phyloP scores from a whole-genome alignment of 30 jellyfish, hydroid and myxozoan species.

The Cassiopea xamachana region DNA sequence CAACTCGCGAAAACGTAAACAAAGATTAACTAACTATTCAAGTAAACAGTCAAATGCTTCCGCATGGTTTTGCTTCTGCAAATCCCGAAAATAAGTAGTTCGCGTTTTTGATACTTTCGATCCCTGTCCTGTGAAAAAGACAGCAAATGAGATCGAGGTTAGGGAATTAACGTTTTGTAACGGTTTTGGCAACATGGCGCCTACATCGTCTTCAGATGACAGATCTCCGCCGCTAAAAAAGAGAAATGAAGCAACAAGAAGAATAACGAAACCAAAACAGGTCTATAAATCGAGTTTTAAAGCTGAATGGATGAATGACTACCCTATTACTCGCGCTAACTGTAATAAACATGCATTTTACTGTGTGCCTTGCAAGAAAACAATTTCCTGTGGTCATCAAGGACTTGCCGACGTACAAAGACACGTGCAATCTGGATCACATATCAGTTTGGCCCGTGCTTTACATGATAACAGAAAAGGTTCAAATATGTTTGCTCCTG shows the following conservation, averaged over 20 bases:
- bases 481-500: constrained; percentile 12
- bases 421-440: constrained; percentile 52
- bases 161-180: not conserved
- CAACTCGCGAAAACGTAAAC: not conserved
- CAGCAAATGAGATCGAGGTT: not conserved
- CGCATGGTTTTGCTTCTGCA: not conserved
- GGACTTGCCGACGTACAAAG: constrained; percentile 75
- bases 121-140: not conserved
- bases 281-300: not conserved
- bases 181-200: not conserved
- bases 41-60: not conserved
- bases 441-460: constrained; percentile 28
- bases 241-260: not conserved
- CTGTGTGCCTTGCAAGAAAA: constrained; percentile 74
- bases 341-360: constrained; percentile 32
- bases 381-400: constrained; percentile 64
- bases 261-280: not conserved
- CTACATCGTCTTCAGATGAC: not conserved
- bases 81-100: not conserved
- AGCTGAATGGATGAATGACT: constrained; percentile 35
- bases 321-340: constrained; percentile 45
- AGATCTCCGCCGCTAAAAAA: not conserved
- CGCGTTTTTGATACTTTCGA: not conserved
- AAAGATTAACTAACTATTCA: not conserved
- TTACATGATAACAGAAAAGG: constrained; percentile 16